phyloP scores from a whole-genome alignment of 2,888 invertebrate species.

The Parnassius mnemosyne region DNA sequence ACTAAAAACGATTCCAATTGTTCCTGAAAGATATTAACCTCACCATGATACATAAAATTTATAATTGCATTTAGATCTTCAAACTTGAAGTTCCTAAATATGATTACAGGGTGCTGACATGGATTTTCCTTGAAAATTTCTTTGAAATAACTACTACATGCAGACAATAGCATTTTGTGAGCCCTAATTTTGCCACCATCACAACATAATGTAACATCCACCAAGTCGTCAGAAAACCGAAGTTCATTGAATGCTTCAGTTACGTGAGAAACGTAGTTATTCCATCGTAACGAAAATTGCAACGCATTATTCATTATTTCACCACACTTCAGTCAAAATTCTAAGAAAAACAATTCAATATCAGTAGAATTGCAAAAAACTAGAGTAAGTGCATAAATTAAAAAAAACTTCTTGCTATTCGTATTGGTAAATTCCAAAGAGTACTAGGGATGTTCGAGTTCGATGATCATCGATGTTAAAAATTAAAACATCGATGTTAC shows the following conservation, averaged over 20 bases:
- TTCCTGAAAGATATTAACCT: constrained; percentile 90
- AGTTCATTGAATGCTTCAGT: constrained; percentile 89
- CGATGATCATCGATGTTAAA: too few species aligned
- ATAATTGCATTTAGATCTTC: constrained; percentile 89
- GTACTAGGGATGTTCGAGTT: too few species aligned
- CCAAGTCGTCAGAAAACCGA: constrained; percentile 84
- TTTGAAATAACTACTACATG: constrained; percentile 90
- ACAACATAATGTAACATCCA: constrained; percentile 92
- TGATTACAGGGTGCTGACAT: constrained; percentile 89
- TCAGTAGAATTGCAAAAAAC: constrained; percentile 10
- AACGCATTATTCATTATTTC: constrained; percentile 82
- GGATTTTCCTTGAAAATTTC: constrained; percentile 88
- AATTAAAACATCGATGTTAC: too few species aligned
- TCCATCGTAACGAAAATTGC: constrained; percentile 93
- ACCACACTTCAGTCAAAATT: constrained; percentile 18
- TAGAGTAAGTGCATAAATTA: too few species aligned
- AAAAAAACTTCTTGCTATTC: too few species aligned
- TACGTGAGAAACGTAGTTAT: constrained; percentile 90
- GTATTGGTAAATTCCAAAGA: too few species aligned
- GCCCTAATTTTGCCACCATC: constrained; percentile 91
- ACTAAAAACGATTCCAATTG: constrained; percentile 88
- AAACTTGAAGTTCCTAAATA: constrained; percentile 88
- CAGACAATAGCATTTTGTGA: constrained; percentile 91
- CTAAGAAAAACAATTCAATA: constrained; percentile 13
- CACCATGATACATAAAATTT: constrained; percentile 91